These are phyloP conservation scores for Embiotoca jacksoni DNA, from an alignment of 2,113 vertebrate genomes.

Conservation along the genomic window DNA sequence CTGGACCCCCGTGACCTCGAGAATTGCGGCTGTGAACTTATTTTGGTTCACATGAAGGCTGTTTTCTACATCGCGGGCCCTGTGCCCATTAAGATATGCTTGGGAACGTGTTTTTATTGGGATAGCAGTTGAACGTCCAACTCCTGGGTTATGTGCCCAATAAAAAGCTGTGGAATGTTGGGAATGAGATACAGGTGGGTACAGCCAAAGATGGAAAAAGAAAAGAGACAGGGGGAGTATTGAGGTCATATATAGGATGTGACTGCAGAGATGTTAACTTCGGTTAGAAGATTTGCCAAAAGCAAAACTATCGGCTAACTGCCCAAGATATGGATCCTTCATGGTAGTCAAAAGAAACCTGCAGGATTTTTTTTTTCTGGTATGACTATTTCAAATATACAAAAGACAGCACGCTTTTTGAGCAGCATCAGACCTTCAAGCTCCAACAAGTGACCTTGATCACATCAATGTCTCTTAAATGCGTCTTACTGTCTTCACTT, in stretches of 20 bases:
- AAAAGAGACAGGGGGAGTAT: slow-evolving; percentile 35
- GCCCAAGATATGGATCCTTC: not conserved
- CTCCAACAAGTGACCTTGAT: too few species aligned
- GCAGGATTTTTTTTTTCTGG: not conserved
- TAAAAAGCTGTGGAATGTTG: not conserved
- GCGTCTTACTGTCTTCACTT: too few species aligned
- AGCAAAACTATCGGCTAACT: not conserved
- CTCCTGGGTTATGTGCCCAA: slow-evolving; percentile 30
- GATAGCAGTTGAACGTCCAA: slow-evolving; percentile 51
- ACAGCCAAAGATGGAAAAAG: slow-evolving; percentile 1
- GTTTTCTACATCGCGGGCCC: slow-evolving; percentile 56
- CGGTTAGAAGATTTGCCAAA: slow-evolving; percentile 5
- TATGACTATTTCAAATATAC: not conserved
- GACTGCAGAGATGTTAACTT: slow-evolving; percentile 4
- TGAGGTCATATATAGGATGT: not conserved
- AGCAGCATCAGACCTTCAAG: too few species aligned
- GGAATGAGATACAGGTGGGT: too few species aligned
- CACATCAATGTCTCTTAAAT: too few species aligned
- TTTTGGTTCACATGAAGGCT: slow-evolving; percentile 7
- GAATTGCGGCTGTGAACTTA: slow-evolving; percentile 22
- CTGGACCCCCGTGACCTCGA: slow-evolving; percentile 5
- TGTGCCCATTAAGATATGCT: slow-evolving; percentile 37
- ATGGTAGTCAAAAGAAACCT: too few species aligned
- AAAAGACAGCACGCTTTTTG: too few species aligned
- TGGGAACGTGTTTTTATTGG: slow-evolving; percentile 59